A percentile compares a stretch with the other conserved stretches of the same genome.
Conservation (phyloP, 2,888 invertebrate genomes). For the Pediacus dermestoides region DNA sequence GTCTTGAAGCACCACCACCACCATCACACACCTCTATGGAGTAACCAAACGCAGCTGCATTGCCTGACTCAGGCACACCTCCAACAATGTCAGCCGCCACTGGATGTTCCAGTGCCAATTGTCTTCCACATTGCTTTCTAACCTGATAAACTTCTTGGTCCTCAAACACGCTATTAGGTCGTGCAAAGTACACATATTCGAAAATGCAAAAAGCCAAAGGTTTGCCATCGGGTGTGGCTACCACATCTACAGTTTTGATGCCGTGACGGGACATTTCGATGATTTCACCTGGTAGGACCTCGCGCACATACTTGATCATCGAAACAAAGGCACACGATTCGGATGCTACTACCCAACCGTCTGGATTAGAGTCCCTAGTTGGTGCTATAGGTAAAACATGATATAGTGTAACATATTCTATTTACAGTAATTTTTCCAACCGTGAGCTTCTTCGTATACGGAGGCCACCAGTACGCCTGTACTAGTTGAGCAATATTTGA, state of each 20-base stretch:
- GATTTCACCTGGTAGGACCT: constrained; percentile 91
- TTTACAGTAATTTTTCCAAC: too few species aligned
- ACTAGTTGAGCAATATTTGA: too few species aligned
- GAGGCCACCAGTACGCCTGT: too few species aligned
- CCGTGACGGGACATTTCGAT: constrained; percentile 85
- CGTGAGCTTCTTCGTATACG: too few species aligned
- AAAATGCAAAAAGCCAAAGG: constrained; percentile 96
- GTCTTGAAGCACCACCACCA: too few species aligned
- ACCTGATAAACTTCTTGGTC: constrained; percentile 96
- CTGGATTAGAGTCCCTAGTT: too few species aligned
- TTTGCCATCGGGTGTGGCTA: constrained; percentile 73
- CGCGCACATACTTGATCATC: constrained; percentile 84
- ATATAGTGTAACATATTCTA: too few species aligned
- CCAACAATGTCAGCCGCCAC: constrained; percentile 94
- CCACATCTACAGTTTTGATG: constrained; percentile 79
- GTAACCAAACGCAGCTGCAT: constrained; percentile 95
- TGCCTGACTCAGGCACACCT: constrained; percentile 95
- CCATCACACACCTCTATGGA: constrained; percentile 72
- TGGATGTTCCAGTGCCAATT: constrained; percentile 85
- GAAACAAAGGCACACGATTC: constrained; percentile 96
- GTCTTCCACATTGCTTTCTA: constrained; percentile 86
- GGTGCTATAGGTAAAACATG: too few species aligned
- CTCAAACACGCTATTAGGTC: constrained; percentile 94
- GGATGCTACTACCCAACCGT: constrained; percentile 95
- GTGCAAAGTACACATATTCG: constrained; percentile 98